Evolutionary conservation across 2,888 invertebrate genomes (phyloP).

Genomic region (Tryphoninae sp.): DNA sequence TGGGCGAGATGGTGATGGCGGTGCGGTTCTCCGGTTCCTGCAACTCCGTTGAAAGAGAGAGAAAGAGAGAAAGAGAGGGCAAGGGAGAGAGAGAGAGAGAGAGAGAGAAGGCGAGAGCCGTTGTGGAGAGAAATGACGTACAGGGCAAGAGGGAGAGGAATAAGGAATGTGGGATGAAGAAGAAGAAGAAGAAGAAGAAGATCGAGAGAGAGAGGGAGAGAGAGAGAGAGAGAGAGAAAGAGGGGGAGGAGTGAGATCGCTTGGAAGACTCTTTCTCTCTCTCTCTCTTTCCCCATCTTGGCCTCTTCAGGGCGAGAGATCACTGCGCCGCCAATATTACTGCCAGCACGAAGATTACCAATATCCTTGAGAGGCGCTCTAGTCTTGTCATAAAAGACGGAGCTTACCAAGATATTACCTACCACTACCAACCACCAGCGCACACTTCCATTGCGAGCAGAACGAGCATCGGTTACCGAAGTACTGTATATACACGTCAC

Average conservation of each 20-base stretch:
- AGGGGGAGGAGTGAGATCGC: constrained; percentile 54
- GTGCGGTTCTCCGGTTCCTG: constrained; percentile 55
- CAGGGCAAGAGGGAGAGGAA: constrained; percentile 48
- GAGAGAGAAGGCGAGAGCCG: constrained; percentile 41
- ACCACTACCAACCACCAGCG: constrained; percentile 68
- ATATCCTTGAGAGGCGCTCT: constrained; percentile 81
- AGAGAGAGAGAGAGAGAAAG: constrained; percentile 56
- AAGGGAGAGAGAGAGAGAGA: constrained; percentile 25
- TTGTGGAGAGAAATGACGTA: constrained; percentile 55
- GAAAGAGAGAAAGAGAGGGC: constrained; percentile 28
- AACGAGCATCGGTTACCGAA: constrained; percentile 37
- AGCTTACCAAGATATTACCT: constrained; percentile 81
- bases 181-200: constrained; percentile 45
- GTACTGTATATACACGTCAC: background rate
- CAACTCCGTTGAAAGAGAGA: constrained; percentile 42
- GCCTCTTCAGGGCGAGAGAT: constrained; percentile 77
- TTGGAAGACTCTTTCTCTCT: constrained; percentile 16
- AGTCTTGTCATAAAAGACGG: constrained; percentile 80
- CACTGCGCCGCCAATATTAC: constrained; percentile 81
- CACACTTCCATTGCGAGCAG: constrained; percentile 18
- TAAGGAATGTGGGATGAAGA: constrained; percentile 54
- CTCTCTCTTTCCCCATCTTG: constrained; percentile 41
- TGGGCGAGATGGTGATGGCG: constrained; percentile 47
- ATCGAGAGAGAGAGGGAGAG: too few relatives aligned
- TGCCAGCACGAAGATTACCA: constrained; percentile 80